phyloP scores from a whole-genome alignment of 2,888 invertebrate genomes.

The Drosophila leonis region DNA sequence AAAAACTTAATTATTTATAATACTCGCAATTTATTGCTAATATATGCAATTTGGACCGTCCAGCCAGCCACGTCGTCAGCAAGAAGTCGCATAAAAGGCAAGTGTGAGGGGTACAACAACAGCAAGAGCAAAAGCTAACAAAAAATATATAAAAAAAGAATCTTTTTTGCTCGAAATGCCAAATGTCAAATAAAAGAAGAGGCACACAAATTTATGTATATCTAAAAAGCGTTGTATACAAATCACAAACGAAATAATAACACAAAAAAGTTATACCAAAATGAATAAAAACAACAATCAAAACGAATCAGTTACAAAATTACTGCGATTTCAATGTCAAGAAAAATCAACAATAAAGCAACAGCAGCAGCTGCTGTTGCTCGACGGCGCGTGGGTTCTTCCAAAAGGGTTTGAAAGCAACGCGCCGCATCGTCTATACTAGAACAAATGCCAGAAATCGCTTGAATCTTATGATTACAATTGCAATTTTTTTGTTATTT shows the following conservation, averaged over 20 bases:
- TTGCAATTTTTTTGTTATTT: conserved; percentile 35
- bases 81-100: conserved; percentile 69
- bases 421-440: conserved; percentile 19
- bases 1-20: conserved; percentile 50
- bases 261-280: conserved; percentile 7
- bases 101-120: conserved; percentile 52
- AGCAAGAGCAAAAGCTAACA: conserved; percentile 23
- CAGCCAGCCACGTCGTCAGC: conserved; percentile 68
- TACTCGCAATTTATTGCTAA: conserved; percentile 61
- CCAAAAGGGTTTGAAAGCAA: conserved; percentile 50
- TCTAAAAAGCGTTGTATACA: conserved; percentile 23
- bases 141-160: conserved; percentile 10
- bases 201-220: conserved; percentile 7
- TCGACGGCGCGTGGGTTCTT: conserved; percentile 60
- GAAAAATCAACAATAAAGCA: conserved; percentile 45
- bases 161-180: conserved; percentile 49
- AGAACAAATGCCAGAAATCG: conserved; percentile 48
- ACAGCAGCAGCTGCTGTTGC: conserved; percentile 7
- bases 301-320: conserved; percentile 47
- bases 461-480: conserved; percentile 54
- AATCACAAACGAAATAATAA: conserved; percentile 36
- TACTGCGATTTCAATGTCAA: conserved; percentile 58
- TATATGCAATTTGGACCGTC: conserved; percentile 55
- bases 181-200: conserved; percentile 42
- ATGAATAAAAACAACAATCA: conserved; percentile 11